Evolutionary conservation across 2,888 invertebrate genomes (phyloP), one percentile per base, ranked within the genome.

Genomic region (Nycteola revayana): DNA sequence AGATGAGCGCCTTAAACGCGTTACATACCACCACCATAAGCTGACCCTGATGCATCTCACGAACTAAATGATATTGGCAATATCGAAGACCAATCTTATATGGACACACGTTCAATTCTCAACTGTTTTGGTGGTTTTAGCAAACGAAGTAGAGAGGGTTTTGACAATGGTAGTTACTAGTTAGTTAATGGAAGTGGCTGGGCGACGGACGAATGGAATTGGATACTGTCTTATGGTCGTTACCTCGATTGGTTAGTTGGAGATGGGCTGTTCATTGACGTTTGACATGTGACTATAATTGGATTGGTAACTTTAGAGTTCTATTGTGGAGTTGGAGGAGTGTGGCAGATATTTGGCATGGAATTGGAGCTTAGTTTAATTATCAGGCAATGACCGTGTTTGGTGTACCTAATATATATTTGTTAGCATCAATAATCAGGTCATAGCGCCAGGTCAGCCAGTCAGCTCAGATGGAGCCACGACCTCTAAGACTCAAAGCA

Each of bases 1-100:
- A 85, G 86, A 87, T 84, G 86, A 86, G 75, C 77, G 83, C 80
- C 85, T 86, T 85, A 86, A 86, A 84, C 73, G 67, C 63, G 79
- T 87, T 86, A 85, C 59, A 65, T 61, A 66, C 67, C 62, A 54
- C 84, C 82, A 74, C 38, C 41, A 10, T 45, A 67, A 47, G 57
- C 22, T 63, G 76, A 75, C 58, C 77, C 54, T 20, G 40, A 2
- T 7, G 7, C 2, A 59, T 56, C 42, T 42, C 47, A 39, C 40
- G 55, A 60, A 64, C 55, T 45, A 46, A 53, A 59, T 66, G 53
- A 63, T 14, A 14, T 14, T 14, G 14, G 5, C 14, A 49, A 36
- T 45, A 45, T 45, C 48, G 47, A 34, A 54, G 78, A 28, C 59
- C 83, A 48, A 53, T 52, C 46, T 53, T 45, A 43, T 45, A 51